These are phyloP conservation scores for Orthonevra nobilis DNA, from an alignment of 2,888 invertebrate genomes.

Conservation along the genomic window DNA sequence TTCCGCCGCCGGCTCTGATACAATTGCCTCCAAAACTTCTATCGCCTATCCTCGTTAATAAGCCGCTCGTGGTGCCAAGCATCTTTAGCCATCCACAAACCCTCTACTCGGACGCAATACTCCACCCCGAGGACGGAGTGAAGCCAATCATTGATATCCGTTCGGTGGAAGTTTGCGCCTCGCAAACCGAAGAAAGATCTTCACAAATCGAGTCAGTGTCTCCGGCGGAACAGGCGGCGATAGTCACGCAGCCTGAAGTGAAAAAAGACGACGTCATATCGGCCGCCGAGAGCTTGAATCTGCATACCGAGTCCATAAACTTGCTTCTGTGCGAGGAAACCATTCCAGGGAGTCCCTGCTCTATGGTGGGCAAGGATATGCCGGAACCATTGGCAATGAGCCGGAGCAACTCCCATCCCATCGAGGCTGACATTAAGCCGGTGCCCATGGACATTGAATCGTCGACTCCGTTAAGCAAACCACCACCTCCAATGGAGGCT, in stretches of 20 bases:
- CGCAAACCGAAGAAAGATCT: constrained; percentile 20
- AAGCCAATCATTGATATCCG: constrained; percentile 72
- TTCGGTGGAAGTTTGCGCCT: constrained; percentile 44
- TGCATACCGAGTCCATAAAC: constrained; percentile 85
- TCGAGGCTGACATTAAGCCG: constrained; percentile 78
- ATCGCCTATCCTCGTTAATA: constrained; percentile 40
- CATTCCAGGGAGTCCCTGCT: constrained; percentile 93
- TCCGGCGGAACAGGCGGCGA: constrained; percentile 40
- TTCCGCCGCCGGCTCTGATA: background rate
- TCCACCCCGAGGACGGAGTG: constrained; percentile 74
- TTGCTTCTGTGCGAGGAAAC: constrained; percentile 93
- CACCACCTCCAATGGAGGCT: constrained; percentile 57
- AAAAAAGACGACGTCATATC: constrained; percentile 72
- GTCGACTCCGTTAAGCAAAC: constrained; percentile 59
- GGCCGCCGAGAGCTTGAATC: constrained; percentile 75
- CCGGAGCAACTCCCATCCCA: constrained; percentile 82
- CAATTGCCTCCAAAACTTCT: constrained; percentile 53
- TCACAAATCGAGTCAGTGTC: constrained; percentile 39
- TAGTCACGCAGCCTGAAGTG: constrained; percentile 32
- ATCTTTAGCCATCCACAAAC: constrained; percentile 71
- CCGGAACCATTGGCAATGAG: constrained; percentile 80
- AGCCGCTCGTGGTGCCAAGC: constrained; percentile 61
- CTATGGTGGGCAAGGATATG: constrained; percentile 80
- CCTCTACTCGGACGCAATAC: constrained; percentile 69
- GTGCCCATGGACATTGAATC: constrained; percentile 74